Evolutionary conservation across 2,113 vertebrate genomes (phyloP), one percentile per base, ranked within the genome.

Genomic region (Setophaga coronata): DNA sequence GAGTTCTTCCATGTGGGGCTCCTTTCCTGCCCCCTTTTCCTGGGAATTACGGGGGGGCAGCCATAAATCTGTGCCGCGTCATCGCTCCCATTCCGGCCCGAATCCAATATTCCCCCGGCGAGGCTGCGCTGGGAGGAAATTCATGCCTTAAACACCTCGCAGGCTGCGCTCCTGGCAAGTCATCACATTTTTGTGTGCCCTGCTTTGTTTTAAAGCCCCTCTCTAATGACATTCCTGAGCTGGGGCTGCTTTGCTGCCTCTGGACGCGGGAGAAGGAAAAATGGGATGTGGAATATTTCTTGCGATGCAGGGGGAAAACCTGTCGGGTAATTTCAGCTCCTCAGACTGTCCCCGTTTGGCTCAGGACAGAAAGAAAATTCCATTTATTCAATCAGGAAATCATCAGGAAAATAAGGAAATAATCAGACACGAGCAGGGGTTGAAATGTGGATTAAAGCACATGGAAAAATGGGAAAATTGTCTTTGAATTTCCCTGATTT

Each of bases 81-180:
- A 90, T 95, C 69, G 14, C 93, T 88, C 7, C 69, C 56, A 3
- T 87, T 91, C 34, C 6, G 10, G 80, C 12, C 80, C 14, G 77
- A 96, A 96, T 2, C 90, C 96, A 58, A 96, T 95, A 97, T 95
- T 97, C 97, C 96, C 96, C 54, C 5, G 33, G 96, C 2, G 48
- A 74, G 95, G 70, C 69, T 93, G 65, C 81, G 3, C 57, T 38
- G 65, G 62, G 93, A 96, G 97, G 97, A 97, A 96, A 97, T 97
- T 79, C 97, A 56, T 97, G 97, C 97, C 96, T 96, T 96, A 92
- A 97, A 97, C 97, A 96, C 97, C 97, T 97, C 13, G n/a, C 82
- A 14, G 93, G 56, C 96, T 8, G 91, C 58, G 57, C 89, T 89
- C 67, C 74, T 74, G 87, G 95, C 97, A 93, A 97, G 93, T 92